Base-by-base conservation (phyloP, 2,888 invertebrate genomes). In the Melinaea marsaeus region DNA sequence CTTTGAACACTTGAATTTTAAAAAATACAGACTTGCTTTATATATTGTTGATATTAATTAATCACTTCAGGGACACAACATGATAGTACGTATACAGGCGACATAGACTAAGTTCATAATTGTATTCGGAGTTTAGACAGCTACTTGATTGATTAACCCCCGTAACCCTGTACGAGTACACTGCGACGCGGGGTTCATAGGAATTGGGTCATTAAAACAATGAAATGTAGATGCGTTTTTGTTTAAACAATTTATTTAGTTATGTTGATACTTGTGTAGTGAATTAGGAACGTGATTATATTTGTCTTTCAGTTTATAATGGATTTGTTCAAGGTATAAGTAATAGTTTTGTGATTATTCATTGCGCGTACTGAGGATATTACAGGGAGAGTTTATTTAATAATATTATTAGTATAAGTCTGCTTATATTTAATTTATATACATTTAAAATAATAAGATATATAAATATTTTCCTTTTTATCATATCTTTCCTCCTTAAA, bases 61-160 rank as follows among this genome's bases (percentile, higher is more conserved):
- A 89, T 89, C 88, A 88, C 79, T 75, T 71, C 68, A 75, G 75
- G 75, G 76, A 58, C 58, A 65, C 73, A 77, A 79, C 80, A 81
- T 78, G 85, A 80, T 79, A 76, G 72, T 69, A 72, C 70, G 75
- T 78, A 79, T 72, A 80, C 75, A 73, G 78, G 81, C 84, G 89
- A 89, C 88, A 88, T 75, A 79, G 79, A 79, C 85, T 81, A 84
- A 88, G 87, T 90, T 90, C 88, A 89, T 88, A 89, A 90, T 88
- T 88, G 88, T 88, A 88, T 88, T 88, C 85, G 77, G 80, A 85
- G 85, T 87, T 86, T 83, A 84, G 88, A 88, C 88, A 80, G 77
- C 76, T 76, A 66, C 79, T 79, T 90, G 89, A 90, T 89, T 88
- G 88, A 89, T 89, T 86, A 85, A 69, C 69, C 82, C 74, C 69